Evolutionary conservation across 2,888 invertebrate species (phyloP), one percentile per base, ranked within the genome.

Genomic region (Allygus modestus): DNA sequence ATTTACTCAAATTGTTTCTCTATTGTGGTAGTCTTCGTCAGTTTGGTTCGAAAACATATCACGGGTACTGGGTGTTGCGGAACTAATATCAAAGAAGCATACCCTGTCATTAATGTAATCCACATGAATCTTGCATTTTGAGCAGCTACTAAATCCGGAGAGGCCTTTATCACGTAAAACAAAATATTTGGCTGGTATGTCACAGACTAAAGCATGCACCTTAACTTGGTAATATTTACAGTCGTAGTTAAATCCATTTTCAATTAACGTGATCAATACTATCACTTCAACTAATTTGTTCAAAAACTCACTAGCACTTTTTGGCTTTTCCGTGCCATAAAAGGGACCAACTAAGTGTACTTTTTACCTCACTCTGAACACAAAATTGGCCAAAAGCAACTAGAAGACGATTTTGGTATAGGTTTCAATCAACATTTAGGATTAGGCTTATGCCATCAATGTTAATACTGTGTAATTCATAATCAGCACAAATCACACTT

Each of bases 1-100:
- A 85, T 89, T 85, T 43, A 87, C 88, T 73, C 89, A 58, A 28
- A 85, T 77, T 51, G 87, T 83, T 17, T 83, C 46, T n/a, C 82
- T 85, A 31, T 85, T 79, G 73, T 88, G 88, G 54, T 87, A 87
- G 43, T 86, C 87, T 31, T 87, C 86, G 84, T 87, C 85, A 54
- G 84, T 83, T 75, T 88, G 84, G 15, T 51, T 61, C 37, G 23
- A 0, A 73, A 87, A 88, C 33, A 46, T 82, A 31, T 84, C 69
- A 75, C 87, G 85, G 12, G 87, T 85, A 83, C 86, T 82, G 20
- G 81, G 61, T 71, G n/a, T 28, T 31, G 71, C 41, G 20, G 33
- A 28, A 81, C 75, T 43, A 28, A 23, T 15, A 33, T 85, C 84
- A 41, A 85, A 81, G 84, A 86, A 87, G 51, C 82, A 86, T 7